A percentile compares a stretch with the other conserved stretches of the same genome.
Conservation (phyloP, 2,888 invertebrate genomes). For the Mycalesis mineus region DNA sequence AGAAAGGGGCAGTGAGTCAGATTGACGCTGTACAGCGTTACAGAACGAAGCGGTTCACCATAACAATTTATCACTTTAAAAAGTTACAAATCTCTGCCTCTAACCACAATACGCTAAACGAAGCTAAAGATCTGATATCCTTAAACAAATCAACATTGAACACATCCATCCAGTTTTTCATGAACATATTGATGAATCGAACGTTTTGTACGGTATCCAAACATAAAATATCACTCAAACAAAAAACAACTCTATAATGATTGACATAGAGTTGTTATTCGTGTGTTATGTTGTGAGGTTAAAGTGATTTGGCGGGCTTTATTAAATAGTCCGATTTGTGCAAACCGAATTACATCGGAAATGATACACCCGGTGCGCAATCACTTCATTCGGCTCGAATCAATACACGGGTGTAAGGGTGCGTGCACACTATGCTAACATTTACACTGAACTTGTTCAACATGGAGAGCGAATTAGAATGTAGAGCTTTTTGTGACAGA, state of each 20-base stretch:
- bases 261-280: neutral
- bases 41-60: too few relatives aligned
- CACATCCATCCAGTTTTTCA: constrained; percentile 8
- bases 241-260: neutral
- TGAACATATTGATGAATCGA: constrained; percentile 10
- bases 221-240: neutral
- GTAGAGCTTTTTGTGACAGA: too few relatives aligned
- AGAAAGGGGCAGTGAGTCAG: too few relatives aligned
- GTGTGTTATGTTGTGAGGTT: neutral
- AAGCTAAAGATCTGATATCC: constrained; percentile 13
- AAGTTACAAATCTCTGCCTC: too few relatives aligned
- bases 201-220: constrained; percentile 10
- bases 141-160: constrained; percentile 11
- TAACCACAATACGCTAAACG: neutral
- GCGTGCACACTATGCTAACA: neutral
- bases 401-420: constrained; percentile 5
- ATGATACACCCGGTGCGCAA: constrained; percentile 46
- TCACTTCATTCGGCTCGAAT: constrained; percentile 19
- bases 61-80: too few relatives aligned
- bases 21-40: too few relatives aligned
- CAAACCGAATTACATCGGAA: constrained; percentile 49
- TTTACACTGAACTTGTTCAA: too few relatives aligned
- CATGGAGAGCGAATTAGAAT: too few relatives aligned
- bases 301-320: constrained; percentile 32
- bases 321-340: constrained; percentile 52